Evolutionary conservation across 2,888 invertebrate species (phyloP).

Genomic region (Seira ritae): DNA sequence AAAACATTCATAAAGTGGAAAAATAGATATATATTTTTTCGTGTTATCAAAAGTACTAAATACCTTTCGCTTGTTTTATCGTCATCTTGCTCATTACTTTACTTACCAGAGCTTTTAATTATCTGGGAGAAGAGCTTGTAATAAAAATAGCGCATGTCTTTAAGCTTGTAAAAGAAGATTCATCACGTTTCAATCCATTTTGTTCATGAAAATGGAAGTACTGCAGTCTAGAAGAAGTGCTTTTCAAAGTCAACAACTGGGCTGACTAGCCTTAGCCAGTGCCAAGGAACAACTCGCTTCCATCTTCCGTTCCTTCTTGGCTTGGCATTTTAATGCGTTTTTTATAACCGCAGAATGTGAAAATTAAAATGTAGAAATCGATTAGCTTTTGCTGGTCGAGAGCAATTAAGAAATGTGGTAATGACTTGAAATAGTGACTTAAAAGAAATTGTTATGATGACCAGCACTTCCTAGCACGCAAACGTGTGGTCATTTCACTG

Average conservation of each 20-base stretch:
- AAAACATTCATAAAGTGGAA: too few relatives aligned
- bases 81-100: slow-evolving; percentile 8
- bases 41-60: slow-evolving; percentile 16
- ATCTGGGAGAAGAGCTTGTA: neutral
- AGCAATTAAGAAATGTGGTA: slow-evolving; percentile 45
- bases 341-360: slow-evolving; percentile 35
- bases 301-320: too few relatives aligned
- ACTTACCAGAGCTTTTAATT: slow-evolving; percentile 5
- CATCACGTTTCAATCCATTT: slow-evolving; percentile 16
- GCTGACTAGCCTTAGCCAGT: too few relatives aligned
- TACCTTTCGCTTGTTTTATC: slow-evolving; percentile 13
- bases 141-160: slow-evolving; percentile 17
- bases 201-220: neutral
- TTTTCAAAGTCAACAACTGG: slow-evolving; percentile 34
- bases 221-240: neutral
- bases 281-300: neutral
- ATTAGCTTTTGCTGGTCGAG: slow-evolving; percentile 41
- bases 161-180: slow-evolving; percentile 16
- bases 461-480: too few relatives aligned
- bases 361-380: slow-evolving; percentile 39
- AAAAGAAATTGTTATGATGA: too few relatives aligned
- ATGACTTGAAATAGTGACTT: slow-evolving; percentile 40
- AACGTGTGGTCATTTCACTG: too few relatives aligned
- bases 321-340: slow-evolving; percentile 42
- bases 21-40: too few relatives aligned